A percentile compares a stretch with the other conserved stretches of the same genome.
These are phyloP conservation scores for Caenorhabditis angaria DNA, from an alignment of 2,888 invertebrate genomes.

Conservation along the genomic window DNA sequence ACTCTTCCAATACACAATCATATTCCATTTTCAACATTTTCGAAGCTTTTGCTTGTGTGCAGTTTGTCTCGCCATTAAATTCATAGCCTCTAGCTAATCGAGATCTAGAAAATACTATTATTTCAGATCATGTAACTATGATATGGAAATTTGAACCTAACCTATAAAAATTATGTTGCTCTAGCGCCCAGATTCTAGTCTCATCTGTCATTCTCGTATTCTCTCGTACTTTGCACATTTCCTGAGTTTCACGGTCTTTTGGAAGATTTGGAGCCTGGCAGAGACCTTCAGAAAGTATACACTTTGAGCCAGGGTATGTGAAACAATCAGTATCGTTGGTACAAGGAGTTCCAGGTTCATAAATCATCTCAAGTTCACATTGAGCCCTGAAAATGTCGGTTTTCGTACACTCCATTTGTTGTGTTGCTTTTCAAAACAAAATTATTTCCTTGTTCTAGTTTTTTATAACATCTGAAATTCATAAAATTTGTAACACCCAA, in stretches of 20 bases:
- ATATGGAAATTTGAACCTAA: neutral
- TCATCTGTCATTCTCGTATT: constrained; percentile 43
- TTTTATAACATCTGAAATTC: neutral
- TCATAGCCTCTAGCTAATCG: constrained; percentile 47
- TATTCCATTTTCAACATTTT: constrained; percentile 57
- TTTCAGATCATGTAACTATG: neutral
- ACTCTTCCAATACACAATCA: constrained; percentile 46
- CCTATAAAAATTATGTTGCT: constrained; percentile 53
- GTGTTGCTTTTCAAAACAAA: no score
- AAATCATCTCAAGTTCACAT: constrained; percentile 45
- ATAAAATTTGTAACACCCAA: no score
- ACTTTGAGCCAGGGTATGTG: constrained; percentile 52
- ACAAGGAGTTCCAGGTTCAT: constrained; percentile 50
- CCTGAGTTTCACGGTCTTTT: constrained; percentile 26
- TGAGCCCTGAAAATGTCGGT: constrained; percentile 4
- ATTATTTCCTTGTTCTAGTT: neutral
- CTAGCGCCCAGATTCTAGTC: constrained; percentile 37
- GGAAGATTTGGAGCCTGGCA: constrained; percentile 39
- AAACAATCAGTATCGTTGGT: constrained; percentile 45
- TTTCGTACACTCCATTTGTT: no score
- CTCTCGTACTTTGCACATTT: constrained; percentile 26
- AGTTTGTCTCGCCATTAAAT: constrained; percentile 51
- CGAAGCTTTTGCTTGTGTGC: constrained; percentile 41
- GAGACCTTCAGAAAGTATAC: constrained; percentile 39
- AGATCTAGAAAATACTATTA: constrained; percentile 22